phyloP scores from a whole-genome alignment of 2,113 vertebrate genomes.

The Campylomormyrus tamandua region DNA sequence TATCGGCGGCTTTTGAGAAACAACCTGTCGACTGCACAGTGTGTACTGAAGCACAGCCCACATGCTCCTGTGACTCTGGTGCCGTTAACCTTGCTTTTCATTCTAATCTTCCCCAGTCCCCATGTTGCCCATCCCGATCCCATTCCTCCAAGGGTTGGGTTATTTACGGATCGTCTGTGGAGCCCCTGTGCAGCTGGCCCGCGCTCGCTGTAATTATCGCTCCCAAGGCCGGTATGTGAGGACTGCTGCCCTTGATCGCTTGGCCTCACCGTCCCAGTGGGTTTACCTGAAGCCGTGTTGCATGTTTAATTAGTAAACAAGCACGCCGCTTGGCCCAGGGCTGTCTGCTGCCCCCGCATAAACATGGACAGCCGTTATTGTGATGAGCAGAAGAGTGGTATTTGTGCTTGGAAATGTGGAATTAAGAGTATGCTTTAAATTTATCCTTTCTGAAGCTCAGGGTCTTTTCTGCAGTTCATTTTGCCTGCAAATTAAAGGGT shows the following conservation, averaged over 20 bases:
- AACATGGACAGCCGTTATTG: background rate
- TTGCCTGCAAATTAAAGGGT: background rate
- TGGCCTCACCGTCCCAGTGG: slow-evolving; percentile 11
- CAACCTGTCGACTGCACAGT: background rate
- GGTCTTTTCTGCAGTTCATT: background rate
- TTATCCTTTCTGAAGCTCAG: background rate
- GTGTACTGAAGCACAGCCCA: background rate
- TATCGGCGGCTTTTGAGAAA: background rate
- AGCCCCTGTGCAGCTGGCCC: background rate
- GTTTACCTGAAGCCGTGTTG: slow-evolving; percentile 19
- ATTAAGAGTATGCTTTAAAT: background rate
- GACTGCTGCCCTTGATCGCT: slow-evolving; percentile 25
- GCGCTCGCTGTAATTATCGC: background rate
- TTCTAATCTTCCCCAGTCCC: slow-evolving; percentile 10
- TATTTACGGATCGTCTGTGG: slow-evolving; percentile 22
- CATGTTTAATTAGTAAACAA: slow-evolving; percentile 28
- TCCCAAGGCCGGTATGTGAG: slow-evolving; percentile 14
- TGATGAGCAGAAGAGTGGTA: background rate
- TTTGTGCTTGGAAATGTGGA: background rate
- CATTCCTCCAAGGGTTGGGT: slow-evolving; percentile 17
- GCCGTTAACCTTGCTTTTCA: background rate
- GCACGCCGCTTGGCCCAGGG: background rate
- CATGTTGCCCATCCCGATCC: slow-evolving; percentile 7
- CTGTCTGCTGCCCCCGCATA: background rate
- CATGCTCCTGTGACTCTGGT: background rate